phyloP scores from a whole-genome alignment of 2,113 vertebrate species.

The Rynchops niger region DNA sequence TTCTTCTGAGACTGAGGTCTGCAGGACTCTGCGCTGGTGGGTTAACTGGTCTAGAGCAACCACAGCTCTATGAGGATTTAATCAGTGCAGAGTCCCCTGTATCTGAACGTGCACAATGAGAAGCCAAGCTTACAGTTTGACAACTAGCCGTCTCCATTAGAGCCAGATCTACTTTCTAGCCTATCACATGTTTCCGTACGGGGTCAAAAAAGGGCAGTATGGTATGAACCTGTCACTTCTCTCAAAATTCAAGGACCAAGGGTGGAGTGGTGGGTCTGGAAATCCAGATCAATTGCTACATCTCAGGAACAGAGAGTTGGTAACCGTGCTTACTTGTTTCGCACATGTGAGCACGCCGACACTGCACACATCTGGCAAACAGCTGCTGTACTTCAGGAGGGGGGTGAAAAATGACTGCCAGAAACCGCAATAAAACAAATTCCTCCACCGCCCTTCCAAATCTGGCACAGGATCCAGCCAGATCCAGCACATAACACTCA shows the following conservation, averaged over 20 bases:
- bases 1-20: neutral
- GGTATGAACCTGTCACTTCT: neutral
- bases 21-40: accelerated
- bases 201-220: neutral
- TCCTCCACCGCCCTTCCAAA: neutral
- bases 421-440: neutral
- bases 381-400: neutral
- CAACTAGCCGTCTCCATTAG: neutral
- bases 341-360: neutral
- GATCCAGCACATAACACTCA: neutral
- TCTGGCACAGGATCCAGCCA: neutral
- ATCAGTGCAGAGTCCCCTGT: neutral
- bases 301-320: neutral
- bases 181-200: accelerated
- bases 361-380: neutral
- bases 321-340: neutral
- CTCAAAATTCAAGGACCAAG: neutral
- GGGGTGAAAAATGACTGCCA: neutral
- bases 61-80: neutral
- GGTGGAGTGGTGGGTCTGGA: neutral
- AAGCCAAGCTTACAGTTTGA: neutral
- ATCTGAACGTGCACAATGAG: neutral
- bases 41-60: neutral
- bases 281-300: neutral
- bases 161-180: accelerated